These are phyloP conservation scores for Tylochromis polylepis DNA, from an alignment of 2,113 vertebrate species.

Conservation along the genomic window DNA sequence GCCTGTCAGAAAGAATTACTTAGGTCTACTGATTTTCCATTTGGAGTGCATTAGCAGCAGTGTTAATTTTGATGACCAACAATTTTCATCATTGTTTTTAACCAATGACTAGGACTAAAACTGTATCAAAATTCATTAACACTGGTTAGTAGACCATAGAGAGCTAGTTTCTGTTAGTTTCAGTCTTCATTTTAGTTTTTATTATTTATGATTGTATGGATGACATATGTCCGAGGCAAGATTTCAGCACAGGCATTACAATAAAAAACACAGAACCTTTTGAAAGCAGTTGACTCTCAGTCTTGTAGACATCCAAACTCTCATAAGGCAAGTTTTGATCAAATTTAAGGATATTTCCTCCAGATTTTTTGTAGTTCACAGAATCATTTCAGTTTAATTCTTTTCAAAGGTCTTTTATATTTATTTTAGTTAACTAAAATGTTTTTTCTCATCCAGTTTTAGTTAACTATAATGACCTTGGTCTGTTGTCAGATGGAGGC, in stretches of 20 bases:
- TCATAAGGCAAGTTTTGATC: neutral
- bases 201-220: neutral
- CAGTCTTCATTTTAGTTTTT: neutral
- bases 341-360: neutral
- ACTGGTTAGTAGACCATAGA: neutral
- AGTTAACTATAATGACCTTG: neutral
- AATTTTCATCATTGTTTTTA: neutral
- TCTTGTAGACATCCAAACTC: neutral
- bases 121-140: neutral
- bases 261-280: neutral
- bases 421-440: neutral
- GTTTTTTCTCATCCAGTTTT: neutral
- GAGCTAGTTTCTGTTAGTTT: neutral
- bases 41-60: neutral
- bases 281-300: neutral
- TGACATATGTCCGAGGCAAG: neutral
- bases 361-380: neutral
- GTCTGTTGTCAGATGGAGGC: neutral
- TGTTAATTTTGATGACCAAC: neutral
- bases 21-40: neutral
- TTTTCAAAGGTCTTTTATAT: neutral
- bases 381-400: neutral
- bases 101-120: neutral
- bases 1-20: neutral
- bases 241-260: neutral